Conservation (phyloP, 2,113 vertebrate species). For the Myiagra hebetior region DNA sequence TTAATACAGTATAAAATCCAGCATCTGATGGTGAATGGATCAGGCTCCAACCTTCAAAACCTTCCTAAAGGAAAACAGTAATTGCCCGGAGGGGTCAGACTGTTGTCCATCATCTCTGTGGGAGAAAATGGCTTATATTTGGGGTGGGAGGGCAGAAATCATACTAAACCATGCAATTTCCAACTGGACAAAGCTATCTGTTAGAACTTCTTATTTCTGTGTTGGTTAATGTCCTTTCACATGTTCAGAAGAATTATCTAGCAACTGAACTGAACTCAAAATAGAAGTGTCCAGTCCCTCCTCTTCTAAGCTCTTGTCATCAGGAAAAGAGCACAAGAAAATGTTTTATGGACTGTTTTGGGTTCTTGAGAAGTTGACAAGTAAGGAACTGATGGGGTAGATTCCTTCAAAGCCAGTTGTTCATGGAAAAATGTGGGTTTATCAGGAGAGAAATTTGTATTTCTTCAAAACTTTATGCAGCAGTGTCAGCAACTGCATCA, state of each 20-base stretch:
- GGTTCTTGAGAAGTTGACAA: background rate
- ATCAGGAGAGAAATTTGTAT: background rate
- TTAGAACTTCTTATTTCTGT: background rate
- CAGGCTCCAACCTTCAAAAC: background rate
- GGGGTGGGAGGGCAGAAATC: accelerated
- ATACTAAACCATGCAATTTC: background rate
- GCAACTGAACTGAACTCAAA: background rate
- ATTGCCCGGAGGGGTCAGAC: background rate
- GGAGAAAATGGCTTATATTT: background rate
- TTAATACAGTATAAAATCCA: background rate
- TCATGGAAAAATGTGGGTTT: background rate
- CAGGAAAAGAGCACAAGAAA: background rate
- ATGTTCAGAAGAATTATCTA: background rate
- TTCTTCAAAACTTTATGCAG: accelerated
- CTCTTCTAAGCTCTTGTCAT: background rate
- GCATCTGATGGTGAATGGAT: background rate
- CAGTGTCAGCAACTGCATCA: background rate
- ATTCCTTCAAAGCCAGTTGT: background rate
- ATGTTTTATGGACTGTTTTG: background rate
- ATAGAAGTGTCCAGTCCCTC: background rate
- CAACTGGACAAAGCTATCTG: background rate
- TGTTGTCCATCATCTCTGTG: background rate
- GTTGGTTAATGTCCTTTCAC: background rate
- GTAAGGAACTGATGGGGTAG: background rate
- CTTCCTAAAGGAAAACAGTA: background rate